Evolutionary conservation across 2,113 vertebrate species (phyloP).

Genomic region (Halichoeres trimaculatus): DNA sequence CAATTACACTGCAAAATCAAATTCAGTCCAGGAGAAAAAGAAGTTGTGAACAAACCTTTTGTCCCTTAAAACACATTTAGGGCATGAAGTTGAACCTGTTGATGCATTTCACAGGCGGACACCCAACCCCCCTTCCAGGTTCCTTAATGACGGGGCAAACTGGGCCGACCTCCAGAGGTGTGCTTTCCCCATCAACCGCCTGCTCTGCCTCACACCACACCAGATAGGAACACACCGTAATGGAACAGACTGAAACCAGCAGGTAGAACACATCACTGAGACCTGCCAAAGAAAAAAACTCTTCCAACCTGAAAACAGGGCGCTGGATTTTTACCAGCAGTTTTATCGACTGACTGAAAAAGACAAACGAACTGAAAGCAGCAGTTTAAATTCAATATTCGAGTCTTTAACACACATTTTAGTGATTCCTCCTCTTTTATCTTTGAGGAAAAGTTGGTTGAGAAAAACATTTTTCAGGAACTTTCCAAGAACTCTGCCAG

Average conservation of each 20-base stretch:
- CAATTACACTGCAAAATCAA: not conserved
- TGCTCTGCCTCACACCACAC: constrained; percentile 32
- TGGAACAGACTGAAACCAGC: constrained; percentile 52
- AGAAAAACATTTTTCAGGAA: not conserved
- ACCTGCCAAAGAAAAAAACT: constrained; percentile 16
- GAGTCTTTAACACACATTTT: no score
- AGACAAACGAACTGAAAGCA: not conserved
- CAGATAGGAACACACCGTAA: constrained; percentile 61
- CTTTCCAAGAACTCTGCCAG: not conserved
- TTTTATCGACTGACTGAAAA: constrained; percentile 23
- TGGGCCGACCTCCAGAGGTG: constrained; percentile 61
- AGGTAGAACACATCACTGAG: constrained; percentile 36
- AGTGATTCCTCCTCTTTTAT: no score
- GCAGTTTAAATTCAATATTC: no score
- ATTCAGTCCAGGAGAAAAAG: constrained; percentile 4
- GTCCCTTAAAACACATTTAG: constrained; percentile 1
- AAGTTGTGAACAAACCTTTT: constrained; percentile 2
- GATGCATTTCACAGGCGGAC: constrained; percentile 60
- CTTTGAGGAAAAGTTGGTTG: not conserved
- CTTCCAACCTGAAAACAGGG: constrained; percentile 26
- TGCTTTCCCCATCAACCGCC: constrained; percentile 65
- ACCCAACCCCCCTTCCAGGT: constrained; percentile 14
- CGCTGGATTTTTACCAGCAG: not conserved
- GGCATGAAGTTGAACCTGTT: constrained; percentile 29
- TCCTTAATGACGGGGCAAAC: constrained; percentile 47